phyloP scores from a whole-genome alignment of 2,888 invertebrate genomes.

The Megastigmus dorsalis region DNA sequence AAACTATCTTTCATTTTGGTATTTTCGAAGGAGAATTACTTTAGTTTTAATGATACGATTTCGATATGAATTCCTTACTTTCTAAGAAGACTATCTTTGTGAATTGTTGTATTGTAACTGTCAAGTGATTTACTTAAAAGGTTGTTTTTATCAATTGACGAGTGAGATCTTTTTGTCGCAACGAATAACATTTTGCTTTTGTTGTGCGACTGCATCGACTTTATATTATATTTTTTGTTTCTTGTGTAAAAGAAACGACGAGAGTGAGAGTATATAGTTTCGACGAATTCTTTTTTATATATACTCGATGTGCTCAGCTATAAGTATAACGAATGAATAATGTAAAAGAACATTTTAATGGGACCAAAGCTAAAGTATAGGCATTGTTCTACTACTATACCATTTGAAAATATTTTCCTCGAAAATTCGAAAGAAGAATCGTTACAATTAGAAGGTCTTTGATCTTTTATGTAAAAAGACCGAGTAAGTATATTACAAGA shows the following conservation, averaged over 20 bases:
- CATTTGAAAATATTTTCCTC: not conserved
- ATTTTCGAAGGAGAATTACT: no score
- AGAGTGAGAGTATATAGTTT: constrained; percentile 15
- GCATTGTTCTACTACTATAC: not conserved
- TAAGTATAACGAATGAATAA: not conserved
- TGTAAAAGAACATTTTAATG: constrained; percentile 1
- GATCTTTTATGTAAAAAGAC: not conserved
- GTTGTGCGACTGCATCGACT: not conserved
- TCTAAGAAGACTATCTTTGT: not conserved
- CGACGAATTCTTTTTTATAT: not conserved
- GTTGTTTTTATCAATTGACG: constrained; percentile 1
- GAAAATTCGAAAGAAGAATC: not conserved
- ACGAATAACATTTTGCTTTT: not conserved
- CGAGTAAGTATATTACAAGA: constrained; percentile 44
- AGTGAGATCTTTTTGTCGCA: not conserved
- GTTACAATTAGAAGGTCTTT: constrained; percentile 36
- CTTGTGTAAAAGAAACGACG: not conserved
- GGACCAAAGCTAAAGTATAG: constrained; percentile 28
- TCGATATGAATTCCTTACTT: not conserved
- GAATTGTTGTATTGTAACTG: not conserved
- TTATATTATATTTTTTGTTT: not conserved
- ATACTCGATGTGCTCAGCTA: not conserved
- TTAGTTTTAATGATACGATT: not conserved
- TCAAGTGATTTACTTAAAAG: constrained; percentile 33
- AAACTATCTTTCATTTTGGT: no score